phyloP scores from a whole-genome alignment of 2,113 vertebrate species.

The Nanorana parkeri region DNA sequence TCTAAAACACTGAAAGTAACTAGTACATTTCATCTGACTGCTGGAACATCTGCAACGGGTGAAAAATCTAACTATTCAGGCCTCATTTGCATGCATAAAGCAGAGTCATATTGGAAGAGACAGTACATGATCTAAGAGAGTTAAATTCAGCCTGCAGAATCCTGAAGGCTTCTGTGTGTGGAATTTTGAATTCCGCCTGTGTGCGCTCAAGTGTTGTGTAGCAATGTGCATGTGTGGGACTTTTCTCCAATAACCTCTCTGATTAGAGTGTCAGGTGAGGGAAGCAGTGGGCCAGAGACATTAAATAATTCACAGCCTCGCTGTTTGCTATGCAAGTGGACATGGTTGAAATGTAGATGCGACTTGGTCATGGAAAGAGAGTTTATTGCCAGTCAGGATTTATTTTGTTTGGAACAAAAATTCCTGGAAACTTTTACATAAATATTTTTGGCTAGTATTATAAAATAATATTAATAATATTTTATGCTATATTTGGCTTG shows the following conservation, averaged over 20 bases:
- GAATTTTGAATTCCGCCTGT: conserved; percentile 7
- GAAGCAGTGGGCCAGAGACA: conserved; percentile 7
- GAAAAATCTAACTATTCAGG: no score
- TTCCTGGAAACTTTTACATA: neutral
- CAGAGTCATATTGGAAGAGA: neutral
- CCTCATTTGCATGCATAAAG: neutral
- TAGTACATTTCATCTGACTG: no score
- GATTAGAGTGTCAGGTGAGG: conserved; percentile 54
- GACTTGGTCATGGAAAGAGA: neutral
- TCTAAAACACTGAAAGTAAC: no score
- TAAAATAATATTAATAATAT: no score
- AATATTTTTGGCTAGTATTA: no score
- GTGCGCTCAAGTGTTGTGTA: conserved; percentile 20
- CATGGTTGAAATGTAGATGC: conserved; percentile 20
- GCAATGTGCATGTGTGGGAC: neutral
- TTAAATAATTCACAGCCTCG: conserved; percentile 67
- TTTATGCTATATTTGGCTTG: no score
- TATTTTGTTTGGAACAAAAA: neutral
- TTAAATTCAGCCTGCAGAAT: neutral
- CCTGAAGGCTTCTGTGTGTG: neutral
- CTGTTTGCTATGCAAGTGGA: neutral
- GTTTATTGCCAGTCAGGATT: neutral
- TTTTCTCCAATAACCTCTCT: conserved; percentile 32
- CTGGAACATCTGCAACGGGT: no score
- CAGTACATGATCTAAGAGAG: neutral